Conservation (phyloP, 1,140 invertebrate genomes). For the Mya arenaria region DNA sequence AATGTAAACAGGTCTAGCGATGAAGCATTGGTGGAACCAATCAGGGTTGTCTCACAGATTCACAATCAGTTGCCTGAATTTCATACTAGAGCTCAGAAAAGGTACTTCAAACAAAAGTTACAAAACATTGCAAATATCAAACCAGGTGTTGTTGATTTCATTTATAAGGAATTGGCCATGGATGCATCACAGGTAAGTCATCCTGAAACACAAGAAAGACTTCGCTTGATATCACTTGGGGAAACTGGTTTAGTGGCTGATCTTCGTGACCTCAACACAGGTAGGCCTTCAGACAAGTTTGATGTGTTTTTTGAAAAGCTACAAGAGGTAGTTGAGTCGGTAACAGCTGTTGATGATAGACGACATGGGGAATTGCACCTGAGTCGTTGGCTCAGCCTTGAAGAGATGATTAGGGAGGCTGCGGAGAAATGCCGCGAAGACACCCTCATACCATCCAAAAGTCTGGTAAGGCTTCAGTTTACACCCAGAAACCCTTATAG, state of each 20-base stretch:
- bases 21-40: neutral
- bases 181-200: neutral
- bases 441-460: constrained; percentile 13
- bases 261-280: neutral
- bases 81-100: neutral
- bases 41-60: neutral
- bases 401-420: neutral
- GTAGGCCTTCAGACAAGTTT: neutral
- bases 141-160: neutral
- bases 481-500: neutral
- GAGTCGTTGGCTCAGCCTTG: neutral
- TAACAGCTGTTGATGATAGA: constrained; percentile 51
- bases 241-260: neutral
- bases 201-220: neutral
- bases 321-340: constrained; percentile 17
- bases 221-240: constrained; percentile 30
- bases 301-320: constrained; percentile 37
- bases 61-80: neutral
- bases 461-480: constrained; percentile 6
- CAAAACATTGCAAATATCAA: neutral
- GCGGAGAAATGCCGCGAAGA: neutral
- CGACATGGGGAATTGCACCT: constrained; percentile 9
- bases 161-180: neutral
- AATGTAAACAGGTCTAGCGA: neutral
- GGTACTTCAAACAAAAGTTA: neutral